Percentiles rank a stretch among this genome's conserved stretches.
Evolutionary conservation across 1,140 invertebrate species (phyloP).

Genomic region (Odontomachus brunneus): DNA sequence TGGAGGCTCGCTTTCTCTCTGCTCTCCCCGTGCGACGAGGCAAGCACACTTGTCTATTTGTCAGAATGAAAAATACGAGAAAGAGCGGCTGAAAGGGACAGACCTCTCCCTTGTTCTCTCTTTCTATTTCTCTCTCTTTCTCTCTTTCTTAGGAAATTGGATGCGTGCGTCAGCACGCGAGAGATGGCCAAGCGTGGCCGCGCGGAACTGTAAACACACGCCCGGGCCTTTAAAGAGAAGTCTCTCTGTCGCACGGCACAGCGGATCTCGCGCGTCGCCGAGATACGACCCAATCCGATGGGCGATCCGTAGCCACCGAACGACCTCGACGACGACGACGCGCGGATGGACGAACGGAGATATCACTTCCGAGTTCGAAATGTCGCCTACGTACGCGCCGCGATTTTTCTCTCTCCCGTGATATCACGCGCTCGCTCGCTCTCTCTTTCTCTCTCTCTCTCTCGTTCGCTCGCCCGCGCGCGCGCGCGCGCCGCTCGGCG

Average conservation of each 20-base stretch:
- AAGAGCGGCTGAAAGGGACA: not conserved
- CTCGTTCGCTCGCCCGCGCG: too few species aligned
- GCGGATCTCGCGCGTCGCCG: slow-evolving; percentile 6
- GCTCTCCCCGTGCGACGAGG: too few species aligned
- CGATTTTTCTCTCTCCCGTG: not conserved
- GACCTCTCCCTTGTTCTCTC: not conserved
- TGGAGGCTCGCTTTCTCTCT: not conserved
- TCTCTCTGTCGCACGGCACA: slow-evolving; percentile 12
- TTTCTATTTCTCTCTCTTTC: too few species aligned
- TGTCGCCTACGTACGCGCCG: not conserved
- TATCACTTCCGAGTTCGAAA: slow-evolving; percentile 30
- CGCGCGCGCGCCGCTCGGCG: not conserved
- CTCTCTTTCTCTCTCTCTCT: too few species aligned
- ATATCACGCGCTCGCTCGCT: slow-evolving; percentile 1
- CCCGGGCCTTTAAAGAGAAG: slow-evolving; percentile 61
- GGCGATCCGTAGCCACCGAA: not conserved
- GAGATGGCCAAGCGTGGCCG: slow-evolving; percentile 20
- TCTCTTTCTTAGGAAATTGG: not conserved
- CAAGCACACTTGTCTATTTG: not conserved
- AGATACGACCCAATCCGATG: not conserved
- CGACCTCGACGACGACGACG: not conserved
- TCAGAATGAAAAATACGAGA: not conserved
- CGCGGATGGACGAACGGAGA: not conserved
- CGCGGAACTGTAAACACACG: slow-evolving; percentile 68
- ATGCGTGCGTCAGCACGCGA: slow-evolving; percentile 1